Conservation (phyloP, 1,140 invertebrate species). For the Nautilus pompilius region DNA sequence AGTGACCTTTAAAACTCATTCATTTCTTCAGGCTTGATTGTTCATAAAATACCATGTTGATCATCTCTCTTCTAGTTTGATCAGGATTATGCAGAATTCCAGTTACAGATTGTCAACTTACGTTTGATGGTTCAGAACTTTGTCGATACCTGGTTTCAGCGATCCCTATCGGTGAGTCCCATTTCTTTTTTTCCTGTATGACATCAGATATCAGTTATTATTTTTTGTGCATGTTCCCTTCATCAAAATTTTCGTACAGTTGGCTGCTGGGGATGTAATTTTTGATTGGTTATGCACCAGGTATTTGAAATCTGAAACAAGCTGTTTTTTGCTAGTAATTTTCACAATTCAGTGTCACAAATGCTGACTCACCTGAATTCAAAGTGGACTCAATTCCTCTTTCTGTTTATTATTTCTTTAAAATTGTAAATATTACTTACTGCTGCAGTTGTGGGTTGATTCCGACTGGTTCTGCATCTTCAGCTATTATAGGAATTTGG, state of each 20-base stretch:
- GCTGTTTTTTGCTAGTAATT: no score
- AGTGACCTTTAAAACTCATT: not conserved
- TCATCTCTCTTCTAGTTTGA: conserved; percentile 65
- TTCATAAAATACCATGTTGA: not conserved
- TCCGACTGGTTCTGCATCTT: no score
- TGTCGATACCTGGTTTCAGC: conserved; percentile 54
- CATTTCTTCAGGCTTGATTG: not conserved
- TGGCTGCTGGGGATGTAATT: not conserved
- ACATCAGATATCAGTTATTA: not conserved
- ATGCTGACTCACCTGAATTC: no score
- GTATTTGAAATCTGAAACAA: no score
- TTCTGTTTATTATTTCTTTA: no score
- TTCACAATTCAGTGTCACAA: no score
- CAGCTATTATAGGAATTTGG: no score
- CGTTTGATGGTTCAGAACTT: conserved; percentile 50
- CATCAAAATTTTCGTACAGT: not conserved
- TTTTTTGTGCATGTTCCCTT: not conserved
- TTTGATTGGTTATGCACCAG: no score
- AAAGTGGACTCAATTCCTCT: no score
- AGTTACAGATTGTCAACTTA: conserved; percentile 65
- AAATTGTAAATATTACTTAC: no score
- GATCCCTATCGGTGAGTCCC: conserved; percentile 47
- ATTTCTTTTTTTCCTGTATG: not conserved
- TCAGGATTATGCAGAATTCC: conserved; percentile 77
- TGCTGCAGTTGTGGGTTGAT: no score